Base-by-base conservation (phyloP, 2,888 invertebrate genomes). In the Synergus laeviventris region DNA sequence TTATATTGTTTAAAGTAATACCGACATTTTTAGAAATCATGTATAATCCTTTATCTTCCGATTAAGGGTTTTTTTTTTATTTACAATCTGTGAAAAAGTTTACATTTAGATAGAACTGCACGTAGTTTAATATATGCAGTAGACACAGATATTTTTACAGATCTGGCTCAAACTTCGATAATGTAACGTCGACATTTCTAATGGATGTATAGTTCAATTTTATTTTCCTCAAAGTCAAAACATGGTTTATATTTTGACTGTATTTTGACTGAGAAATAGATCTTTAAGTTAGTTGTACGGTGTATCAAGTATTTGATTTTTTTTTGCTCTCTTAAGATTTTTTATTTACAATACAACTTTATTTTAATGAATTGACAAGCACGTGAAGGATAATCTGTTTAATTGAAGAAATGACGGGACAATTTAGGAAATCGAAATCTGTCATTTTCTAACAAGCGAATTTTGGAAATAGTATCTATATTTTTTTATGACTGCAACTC, bases 391-490 rank as follows among this genome's bases (percentile, higher is more conserved):
- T 64, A 64, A 64, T 64, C 62, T 4, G 49, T 49, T n/a, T 49
- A 49, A n/a, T 49, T 8, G n/a, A 18, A 21, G 42, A 64, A 39
- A 18, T 21, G 18, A 42, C 39, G 42, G 14, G 21, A 42, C 8
- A 64, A 14, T n/a, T 45, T 18, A 49, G 45, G 21, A 60, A 60
- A 36, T 42, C 21, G 3, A 24, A 66, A 64, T 66, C 42, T 42
- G 42, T 66, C 24, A 66, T 66, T 66, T 66, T 66, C 66, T 66
- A 66, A 42, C 42, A 66, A 45, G 45, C 24, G 21, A 66, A 24
- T 16, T 66, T 42, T 66, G 42, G 24, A 66, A 18, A 66, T 7
- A 21, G 2, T 24, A 16, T 66, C 45, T 66, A 66, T 66, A 66
- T 66, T 66, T 66, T 66, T 66, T 66, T 66, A 66, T 45, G 16